Base-by-base conservation (phyloP, 2,113 vertebrate genomes). In the Xiphophorus maculatus region DNA sequence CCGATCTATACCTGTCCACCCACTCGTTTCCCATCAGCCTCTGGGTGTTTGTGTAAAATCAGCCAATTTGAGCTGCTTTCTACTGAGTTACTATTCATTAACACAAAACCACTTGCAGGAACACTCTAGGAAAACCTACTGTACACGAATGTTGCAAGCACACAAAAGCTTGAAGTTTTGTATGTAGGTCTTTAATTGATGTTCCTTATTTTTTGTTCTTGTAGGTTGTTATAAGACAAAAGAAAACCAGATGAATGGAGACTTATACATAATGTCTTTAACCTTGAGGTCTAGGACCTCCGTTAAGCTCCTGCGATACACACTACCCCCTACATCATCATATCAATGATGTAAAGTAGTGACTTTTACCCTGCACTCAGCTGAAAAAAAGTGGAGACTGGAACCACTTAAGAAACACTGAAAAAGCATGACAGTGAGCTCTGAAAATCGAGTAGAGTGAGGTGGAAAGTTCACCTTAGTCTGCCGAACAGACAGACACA, bases 1-100 rank as follows among this genome's bases (percentile, higher is more conserved):
- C 35, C 28, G 15, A 92, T 94, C 90, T 77, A 83, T 91, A 90
- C 87, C 90, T 88, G 86, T 88, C 87, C 88, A 25, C 89, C 87
- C 82, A 86, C 89, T 85, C 80, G 87, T 90, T 90, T 88, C 89
- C 86, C 90, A 89, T 85, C 80, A 91, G 88, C 73, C 75, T 81
- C 73, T 30, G 66, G 86, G 69, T 83, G 83, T 84, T 85, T 79
- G 77, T 80, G 83, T 83, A 86, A 90, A 86, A 77, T 83, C 75
- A 85, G 51, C 70, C 74, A 80, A 84, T 70, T 84, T 37, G 2
- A 48, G 44, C 63, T 77, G 19, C 71, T 73, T 64, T 81, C 63
- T 70, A 63, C 33, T 1, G 63, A 66, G 62, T 81, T 64, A 54
- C 61, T 68, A 35, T 80, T 86, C 74, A 73, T 70, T 74, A 63